Percentiles rank a stretch among this genome's conserved stretches.
These are phyloP conservation scores for Epinotia demarniana DNA, from an alignment of 2,888 invertebrate genomes.

Conservation along the genomic window DNA sequence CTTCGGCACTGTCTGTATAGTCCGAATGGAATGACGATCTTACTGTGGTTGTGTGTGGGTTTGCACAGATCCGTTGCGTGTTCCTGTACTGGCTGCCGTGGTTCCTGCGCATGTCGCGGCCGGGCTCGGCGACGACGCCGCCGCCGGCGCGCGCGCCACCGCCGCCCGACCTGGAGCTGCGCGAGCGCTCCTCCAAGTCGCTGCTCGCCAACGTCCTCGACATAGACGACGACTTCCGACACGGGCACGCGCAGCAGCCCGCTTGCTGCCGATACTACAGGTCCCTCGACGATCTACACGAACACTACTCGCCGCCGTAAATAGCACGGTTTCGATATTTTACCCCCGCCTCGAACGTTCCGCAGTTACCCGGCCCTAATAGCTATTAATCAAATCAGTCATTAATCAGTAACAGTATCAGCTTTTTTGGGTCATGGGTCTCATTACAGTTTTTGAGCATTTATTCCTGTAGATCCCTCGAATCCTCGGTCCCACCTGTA, in stretches of 20 bases:
- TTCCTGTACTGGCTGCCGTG: constrained; percentile 99
- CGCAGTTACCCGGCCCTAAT: constrained; percentile 80
- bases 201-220: constrained; percentile 98
- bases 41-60: constrained; percentile 40
- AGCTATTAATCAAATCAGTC: constrained; percentile 39
- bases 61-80: constrained; percentile 91
- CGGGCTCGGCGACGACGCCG: constrained; percentile 86
- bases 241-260: constrained; percentile 89
- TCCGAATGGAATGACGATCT: not conserved
- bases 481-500: constrained; percentile 80
- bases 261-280: constrained; percentile 91
- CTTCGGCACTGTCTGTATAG: not conserved
- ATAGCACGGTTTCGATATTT: constrained; percentile 83
- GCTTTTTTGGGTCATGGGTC: constrained; percentile 67
- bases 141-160: constrained; percentile 89
- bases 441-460: constrained; percentile 70
- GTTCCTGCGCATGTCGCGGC: constrained; percentile 96
- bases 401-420: constrained; percentile 29
- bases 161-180: constrained; percentile 93
- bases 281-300: constrained; percentile 86
- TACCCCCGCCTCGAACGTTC: constrained; percentile 80
- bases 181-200: constrained; percentile 96
- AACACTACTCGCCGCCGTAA: constrained; percentile 83
- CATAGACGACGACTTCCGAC: constrained; percentile 98
- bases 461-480: constrained; percentile 77